These are phyloP conservation scores for Polymixis flavicincta DNA, from an alignment of 2,888 invertebrate species.

Conservation along the genomic window DNA sequence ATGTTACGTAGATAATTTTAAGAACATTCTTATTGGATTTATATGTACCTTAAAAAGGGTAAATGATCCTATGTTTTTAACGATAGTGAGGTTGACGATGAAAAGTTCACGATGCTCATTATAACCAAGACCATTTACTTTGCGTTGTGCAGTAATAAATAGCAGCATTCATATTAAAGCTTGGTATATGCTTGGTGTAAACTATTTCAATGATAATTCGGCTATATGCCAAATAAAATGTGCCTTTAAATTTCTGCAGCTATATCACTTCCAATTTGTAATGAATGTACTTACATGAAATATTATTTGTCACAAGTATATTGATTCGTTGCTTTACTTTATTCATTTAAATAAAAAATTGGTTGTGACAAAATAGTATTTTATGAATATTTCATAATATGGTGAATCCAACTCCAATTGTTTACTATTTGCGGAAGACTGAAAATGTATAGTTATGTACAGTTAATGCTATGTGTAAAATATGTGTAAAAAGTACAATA, in stretches of 20 bases:
- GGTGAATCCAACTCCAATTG: conserved; percentile 65
- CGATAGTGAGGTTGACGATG: conserved; percentile 70
- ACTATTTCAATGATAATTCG: conserved; percentile 63
- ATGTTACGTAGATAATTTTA: conserved; percentile 68
- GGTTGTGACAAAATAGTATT: conserved; percentile 78
- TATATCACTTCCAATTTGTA: conserved; percentile 63
- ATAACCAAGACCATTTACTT: conserved; percentile 76
- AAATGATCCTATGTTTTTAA: conserved; percentile 58
- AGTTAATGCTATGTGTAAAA: conserved; percentile 82
- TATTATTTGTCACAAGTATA: conserved; percentile 75
- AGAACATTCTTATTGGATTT: conserved; percentile 51
- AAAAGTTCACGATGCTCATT: conserved; percentile 88
- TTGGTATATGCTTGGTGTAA: conserved; percentile 35
- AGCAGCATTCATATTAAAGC: conserved; percentile 39
- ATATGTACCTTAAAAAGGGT: conserved; percentile 50
- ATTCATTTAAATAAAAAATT: conserved; percentile 49
- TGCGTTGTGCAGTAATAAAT: conserved; percentile 75
- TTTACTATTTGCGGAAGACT: conserved; percentile 81
- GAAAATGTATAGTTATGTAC: conserved; percentile 83
- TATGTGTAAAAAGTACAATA: conserved; percentile 83
- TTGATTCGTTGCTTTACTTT: conserved; percentile 37
- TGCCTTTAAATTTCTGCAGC: conserved; percentile 80
- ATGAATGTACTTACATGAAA: conserved; percentile 71
- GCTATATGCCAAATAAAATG: conserved; percentile 79
- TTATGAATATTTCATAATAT: conserved; percentile 67